Evolutionary conservation across 2,888 invertebrate genomes (phyloP), one percentile per base, ranked within the genome.

Genomic region (Drosophila meridionalis): DNA sequence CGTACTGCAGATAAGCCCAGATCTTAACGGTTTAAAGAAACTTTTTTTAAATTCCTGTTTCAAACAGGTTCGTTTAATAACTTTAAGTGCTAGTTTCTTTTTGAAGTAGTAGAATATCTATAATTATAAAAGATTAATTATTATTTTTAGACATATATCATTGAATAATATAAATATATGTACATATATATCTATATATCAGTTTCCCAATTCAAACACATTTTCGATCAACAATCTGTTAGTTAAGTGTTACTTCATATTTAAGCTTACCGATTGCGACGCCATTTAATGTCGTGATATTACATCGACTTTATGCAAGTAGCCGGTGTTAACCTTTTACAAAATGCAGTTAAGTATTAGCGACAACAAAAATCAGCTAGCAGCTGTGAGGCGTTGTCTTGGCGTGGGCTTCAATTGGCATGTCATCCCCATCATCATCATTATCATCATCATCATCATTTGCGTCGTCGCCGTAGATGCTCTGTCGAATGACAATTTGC

Each of bases 401-500:
- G 71, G 64, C 77, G 83, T 83, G 75, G 86, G 83, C 67, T 60
- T 68, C 52, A 67, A 52, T 73, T 80, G 72, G 53, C 74, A 57
- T 65, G 76, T 56, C 83, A 72, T 76, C 66, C 56, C 12, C 77
- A 76, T 60, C 69, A 48, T 57, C 62, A 68, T 69, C 69, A 59
- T 28, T 65, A 61, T 30, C 48, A 57, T 42, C 42, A 7, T n/a
- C 14, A 38, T 26, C 57, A 28, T 61, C 57, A 52, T 60, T 53
- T 50, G 50, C 36, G 72, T 65, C 45, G 59, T 76, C 65, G 66
- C 59, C 45, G 48, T 60, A 62, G 52, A 57, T 70, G 30, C 55
- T 53, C 57, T 72, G 68, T 61, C 79, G 68, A 83, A 85, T 87
- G 86, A 89, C 89, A 87, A 82, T 84, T 84, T 84, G 82, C 85